Conservation (phyloP, 2,113 vertebrate species). For the Podocnemis expansa region DNA sequence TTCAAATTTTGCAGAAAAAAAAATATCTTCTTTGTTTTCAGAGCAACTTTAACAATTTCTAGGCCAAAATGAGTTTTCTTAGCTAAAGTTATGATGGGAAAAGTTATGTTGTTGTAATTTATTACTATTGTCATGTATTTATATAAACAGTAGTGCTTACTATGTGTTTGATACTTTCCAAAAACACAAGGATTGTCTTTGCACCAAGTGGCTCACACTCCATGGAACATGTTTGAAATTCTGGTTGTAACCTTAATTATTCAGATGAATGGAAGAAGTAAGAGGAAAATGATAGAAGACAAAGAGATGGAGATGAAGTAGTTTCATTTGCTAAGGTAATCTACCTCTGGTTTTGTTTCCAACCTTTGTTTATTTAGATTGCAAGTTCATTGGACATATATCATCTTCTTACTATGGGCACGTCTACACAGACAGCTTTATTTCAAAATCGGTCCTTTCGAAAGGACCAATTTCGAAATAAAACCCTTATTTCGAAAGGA, state of each 20-base stretch:
- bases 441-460: no score
- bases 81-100: no score
- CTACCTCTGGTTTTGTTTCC: not conserved
- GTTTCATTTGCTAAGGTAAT: not conserved
- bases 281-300: accelerated
- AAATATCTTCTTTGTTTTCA: not conserved
- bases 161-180: not conserved
- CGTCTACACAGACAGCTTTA: no score
- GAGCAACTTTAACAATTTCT: not conserved
- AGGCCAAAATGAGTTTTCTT: no score
- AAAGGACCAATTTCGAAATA: no score
- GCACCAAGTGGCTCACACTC: not conserved
- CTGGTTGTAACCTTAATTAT: accelerated
- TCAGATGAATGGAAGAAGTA: not conserved
- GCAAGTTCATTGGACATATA: not conserved
- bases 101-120: not conserved
- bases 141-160: not conserved
- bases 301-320: not conserved
- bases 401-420: no score
- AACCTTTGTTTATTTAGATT: not conserved
- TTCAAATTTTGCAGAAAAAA: no score
- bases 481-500: no score
- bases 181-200: accelerated
- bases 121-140: accelerated
- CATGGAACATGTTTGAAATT: not conserved